These are phyloP conservation scores for Carcinoscorpius rotundicauda DNA, from an alignment of 1,140 invertebrate genomes.

Conservation along the genomic window DNA sequence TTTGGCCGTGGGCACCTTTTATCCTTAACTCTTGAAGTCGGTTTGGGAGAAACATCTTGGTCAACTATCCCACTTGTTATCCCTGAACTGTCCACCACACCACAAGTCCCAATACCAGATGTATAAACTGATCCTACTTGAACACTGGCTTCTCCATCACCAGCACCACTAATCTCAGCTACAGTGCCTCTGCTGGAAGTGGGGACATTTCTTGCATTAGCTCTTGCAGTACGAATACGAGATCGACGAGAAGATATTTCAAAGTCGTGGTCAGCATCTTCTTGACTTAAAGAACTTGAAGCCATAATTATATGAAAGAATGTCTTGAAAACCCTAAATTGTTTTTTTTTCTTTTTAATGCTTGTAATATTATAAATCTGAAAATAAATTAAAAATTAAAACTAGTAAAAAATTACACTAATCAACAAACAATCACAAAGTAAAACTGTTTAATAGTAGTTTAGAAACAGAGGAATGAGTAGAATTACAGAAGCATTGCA, in stretches of 20 bases:
- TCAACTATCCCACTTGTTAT: slow-evolving; percentile 24
- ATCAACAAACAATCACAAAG: no score
- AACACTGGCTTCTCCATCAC: slow-evolving; percentile 15
- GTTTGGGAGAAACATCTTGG: slow-evolving; percentile 42
- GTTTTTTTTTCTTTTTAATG: no score
- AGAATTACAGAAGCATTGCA: no score
- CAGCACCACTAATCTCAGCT: slow-evolving; percentile 19
- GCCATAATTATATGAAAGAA: not conserved
- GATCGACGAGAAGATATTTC: slow-evolving; percentile 41
- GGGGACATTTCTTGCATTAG: slow-evolving; percentile 38
- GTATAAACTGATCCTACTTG: slow-evolving; percentile 2
- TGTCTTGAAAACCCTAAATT: no score
- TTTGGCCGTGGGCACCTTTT: slow-evolving; percentile 36
- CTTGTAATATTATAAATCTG: no score
- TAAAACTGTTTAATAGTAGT: no score
- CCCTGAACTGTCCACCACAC: not conserved
- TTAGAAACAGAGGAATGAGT: no score
- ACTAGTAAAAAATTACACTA: no score
- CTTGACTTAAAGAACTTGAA: slow-evolving; percentile 49
- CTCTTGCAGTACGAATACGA: slow-evolving; percentile 42
- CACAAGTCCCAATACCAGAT: not conserved
- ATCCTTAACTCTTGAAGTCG: slow-evolving; percentile 34
- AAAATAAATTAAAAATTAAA: no score
- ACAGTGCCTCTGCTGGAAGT: slow-evolving; percentile 19
- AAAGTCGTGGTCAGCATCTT: slow-evolving; percentile 48